Evolutionary conservation across 2,113 vertebrate species (phyloP).

Genomic region (Sterrhoptilus dennistouni): DNA sequence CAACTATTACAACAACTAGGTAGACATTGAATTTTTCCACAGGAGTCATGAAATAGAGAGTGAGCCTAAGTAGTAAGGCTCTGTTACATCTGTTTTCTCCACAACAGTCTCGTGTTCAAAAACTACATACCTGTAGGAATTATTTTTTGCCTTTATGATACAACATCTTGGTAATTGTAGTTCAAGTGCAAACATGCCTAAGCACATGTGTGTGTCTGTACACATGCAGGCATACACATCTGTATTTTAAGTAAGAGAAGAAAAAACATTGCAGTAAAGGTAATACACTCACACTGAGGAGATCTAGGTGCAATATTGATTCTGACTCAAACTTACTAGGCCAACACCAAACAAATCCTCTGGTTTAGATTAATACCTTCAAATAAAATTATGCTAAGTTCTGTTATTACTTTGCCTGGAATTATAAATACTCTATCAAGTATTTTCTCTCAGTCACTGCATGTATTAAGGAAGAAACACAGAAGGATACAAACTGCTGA

Average conservation of each 20-base stretch:
- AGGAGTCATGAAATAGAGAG: not conserved
- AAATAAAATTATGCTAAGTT: not conserved
- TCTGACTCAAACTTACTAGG: not conserved
- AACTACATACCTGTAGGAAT: not conserved
- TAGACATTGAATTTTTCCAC: not conserved
- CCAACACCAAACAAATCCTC: not conserved
- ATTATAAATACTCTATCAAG: not conserved
- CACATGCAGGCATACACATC: rapidly evolving
- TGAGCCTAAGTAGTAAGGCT: not conserved
- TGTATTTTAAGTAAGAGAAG: not conserved
- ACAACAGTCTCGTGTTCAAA: not conserved
- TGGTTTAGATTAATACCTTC: not conserved
- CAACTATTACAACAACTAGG: not conserved
- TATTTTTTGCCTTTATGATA: not conserved
- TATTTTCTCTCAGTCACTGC: not conserved
- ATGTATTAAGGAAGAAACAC: not conserved
- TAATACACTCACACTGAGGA: not conserved
- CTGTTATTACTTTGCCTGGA: not conserved
- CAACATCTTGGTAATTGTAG: not conserved
- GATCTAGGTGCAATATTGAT: not conserved
- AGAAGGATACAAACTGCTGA: not conserved
- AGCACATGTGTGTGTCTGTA: rapidly evolving
- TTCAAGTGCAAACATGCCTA: not conserved
- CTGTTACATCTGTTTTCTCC: not conserved
- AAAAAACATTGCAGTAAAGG: not conserved